phyloP scores from a whole-genome alignment of 1,140 invertebrate genomes.

The Lepidurus apus region DNA sequence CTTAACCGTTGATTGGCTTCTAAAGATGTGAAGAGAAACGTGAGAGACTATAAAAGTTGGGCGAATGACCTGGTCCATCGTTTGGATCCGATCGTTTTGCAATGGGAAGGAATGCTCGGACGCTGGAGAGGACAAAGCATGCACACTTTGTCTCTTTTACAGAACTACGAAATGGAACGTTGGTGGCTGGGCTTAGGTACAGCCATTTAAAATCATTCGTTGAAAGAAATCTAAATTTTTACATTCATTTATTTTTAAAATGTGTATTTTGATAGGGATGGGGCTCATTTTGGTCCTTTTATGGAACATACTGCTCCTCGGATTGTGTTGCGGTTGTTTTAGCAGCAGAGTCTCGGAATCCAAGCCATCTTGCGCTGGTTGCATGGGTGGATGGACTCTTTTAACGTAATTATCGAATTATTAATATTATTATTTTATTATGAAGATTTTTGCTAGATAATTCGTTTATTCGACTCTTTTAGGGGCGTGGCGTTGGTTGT shows the following conservation, averaged over 20 bases:
- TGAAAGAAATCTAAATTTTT: neutral
- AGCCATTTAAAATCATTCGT: neutral
- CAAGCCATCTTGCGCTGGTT: constrained; percentile 3
- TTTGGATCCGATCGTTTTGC: neutral
- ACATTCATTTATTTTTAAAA: neutral
- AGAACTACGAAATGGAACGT: neutral
- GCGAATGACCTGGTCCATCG: neutral
- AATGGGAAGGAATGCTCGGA: neutral
- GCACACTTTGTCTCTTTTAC: neutral
- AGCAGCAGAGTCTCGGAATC: neutral
- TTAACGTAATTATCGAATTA: neutral
- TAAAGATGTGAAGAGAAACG: neutral
- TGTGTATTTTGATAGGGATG: neutral
- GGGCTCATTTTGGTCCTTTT: neutral
- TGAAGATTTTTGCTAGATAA: neutral
- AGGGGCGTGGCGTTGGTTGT: constrained; percentile 32
- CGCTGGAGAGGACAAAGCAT: constrained; percentile 8
- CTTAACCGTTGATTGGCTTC: neutral
- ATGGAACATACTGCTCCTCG: neutral
- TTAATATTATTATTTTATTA: neutral
- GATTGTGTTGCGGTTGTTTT: neutral
- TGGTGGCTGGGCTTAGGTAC: neutral
- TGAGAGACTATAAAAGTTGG: neutral
- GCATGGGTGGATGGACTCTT: neutral
- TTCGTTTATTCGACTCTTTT: neutral